Evolutionary conservation across 2,113 vertebrate genomes (phyloP), one percentile per base, ranked within the genome.

Genomic region (Macroglossus sobrinus): DNA sequence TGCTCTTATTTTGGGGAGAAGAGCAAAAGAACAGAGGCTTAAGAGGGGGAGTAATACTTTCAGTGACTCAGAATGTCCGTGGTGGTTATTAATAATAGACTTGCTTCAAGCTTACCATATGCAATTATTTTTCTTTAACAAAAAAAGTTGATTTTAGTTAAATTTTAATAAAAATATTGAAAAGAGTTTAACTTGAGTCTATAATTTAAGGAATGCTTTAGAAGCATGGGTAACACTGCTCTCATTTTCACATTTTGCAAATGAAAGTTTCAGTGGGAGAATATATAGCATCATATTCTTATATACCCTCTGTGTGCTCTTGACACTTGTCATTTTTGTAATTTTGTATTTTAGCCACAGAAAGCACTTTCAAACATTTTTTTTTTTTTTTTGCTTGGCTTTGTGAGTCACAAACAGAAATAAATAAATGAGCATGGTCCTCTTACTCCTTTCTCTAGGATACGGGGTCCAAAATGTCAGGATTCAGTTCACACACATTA

Each of bases 51-150:
- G 68, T 38, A 53, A 38, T 53, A 9, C 66, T 91, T 91, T 63
- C 84, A 81, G 50, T 89, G 94, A 69, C 72, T 93, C 55, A 38
- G 10, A 53, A 13, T 43, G 35, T 84, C 66, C 68, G 0, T 21
- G 55, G 59, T 55, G 55, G 45, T 72, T 92, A 14, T 91, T 97
- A 81, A 93, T 96, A 85, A 92, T 24, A 94, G 80, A 74, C 71
- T 72, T 90, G 75, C 53, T 93, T 57, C 28, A 45, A 9, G 78
- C 81, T 91, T 26, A 40, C 47, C 55, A 8, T 38, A 79, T 90
- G 40, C 72, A 82, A 7, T 94, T 95, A 80, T 90, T 97, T 93
- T 84, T 75, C 59, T 66, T 85, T 74, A 89, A 63, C 69, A 35
- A 45, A 72, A 79, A 86, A 72, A 85, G 47, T 72, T 85, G 74